phyloP scores from a whole-genome alignment of 2,888 invertebrate genomes.

The Zele albiditarsus region DNA sequence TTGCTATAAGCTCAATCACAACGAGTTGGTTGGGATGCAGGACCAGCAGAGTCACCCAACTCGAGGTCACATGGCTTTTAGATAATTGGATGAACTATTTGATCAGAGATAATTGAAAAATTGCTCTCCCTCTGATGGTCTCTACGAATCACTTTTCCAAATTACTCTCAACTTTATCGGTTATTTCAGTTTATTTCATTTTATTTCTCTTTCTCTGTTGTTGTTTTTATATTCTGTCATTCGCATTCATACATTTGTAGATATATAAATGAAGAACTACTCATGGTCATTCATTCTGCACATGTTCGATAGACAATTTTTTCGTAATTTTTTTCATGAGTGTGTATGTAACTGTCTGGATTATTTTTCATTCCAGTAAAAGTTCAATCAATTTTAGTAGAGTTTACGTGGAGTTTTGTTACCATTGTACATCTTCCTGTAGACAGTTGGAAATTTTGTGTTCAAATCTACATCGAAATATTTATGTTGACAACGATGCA shows the following conservation, averaged over 20 bases:
- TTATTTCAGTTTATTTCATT: conserved; percentile 29
- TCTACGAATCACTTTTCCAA: conserved; percentile 41
- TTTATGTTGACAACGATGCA: too few species aligned
- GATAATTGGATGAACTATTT: conserved; percentile 51
- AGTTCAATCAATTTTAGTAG: too few species aligned
- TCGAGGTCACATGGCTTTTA: conserved; percentile 54
- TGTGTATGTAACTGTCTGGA: too few species aligned
- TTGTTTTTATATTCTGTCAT: conserved; percentile 17
- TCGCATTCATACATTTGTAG: not conserved
- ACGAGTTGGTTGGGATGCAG: conserved; percentile 51
- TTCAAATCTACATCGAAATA: too few species aligned
- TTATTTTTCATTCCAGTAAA: too few species aligned
- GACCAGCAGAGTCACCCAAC: conserved; percentile 42
- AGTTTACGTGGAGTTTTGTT: too few species aligned
- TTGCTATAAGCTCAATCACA: conserved; percentile 67
- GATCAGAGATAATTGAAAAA: conserved; percentile 57
- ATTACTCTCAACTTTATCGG: conserved; percentile 42
- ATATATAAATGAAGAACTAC: too few species aligned
- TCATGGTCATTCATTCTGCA: too few species aligned
- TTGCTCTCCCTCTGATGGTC: conserved; percentile 36
- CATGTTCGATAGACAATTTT: too few species aligned
- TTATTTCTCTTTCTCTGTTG: conserved; percentile 2
- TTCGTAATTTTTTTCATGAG: too few species aligned
- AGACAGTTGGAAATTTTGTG: too few species aligned
- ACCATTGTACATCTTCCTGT: too few species aligned